A percentile compares a stretch with the other conserved stretches of the same genome.
These are phyloP conservation scores for Crioceris asparagi DNA, from an alignment of 2,888 invertebrate genomes.

Conservation along the genomic window DNA sequence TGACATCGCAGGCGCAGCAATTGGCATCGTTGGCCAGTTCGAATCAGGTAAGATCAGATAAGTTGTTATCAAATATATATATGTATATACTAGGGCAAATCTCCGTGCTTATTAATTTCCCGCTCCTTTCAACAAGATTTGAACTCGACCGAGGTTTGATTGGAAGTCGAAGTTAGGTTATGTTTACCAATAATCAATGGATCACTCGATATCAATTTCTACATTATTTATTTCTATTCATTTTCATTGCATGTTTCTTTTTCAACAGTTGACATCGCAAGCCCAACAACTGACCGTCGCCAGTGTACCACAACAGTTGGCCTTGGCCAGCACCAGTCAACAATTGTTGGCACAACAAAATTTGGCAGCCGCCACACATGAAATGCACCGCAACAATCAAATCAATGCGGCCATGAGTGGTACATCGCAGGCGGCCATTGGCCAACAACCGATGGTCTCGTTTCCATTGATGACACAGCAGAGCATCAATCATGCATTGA, in stretches of 20 bases:
- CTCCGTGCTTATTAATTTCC: conserved; percentile 25
- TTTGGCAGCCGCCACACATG: conserved; percentile 27
- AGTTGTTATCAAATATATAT: too few species aligned
- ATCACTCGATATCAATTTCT: too few species aligned
- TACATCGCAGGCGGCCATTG: conserved; percentile 47
- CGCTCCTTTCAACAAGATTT: too few species aligned
- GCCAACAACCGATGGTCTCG: conserved; percentile 51
- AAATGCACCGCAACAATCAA: conserved; percentile 32
- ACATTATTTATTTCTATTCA: too few species aligned
- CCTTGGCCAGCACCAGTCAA: conserved; percentile 28
- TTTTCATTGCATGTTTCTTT: too few species aligned
- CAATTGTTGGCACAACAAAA: conserved; percentile 31
- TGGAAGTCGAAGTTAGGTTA: too few species aligned
- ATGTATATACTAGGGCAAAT: conserved; percentile 26
- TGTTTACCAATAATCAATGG: conserved; percentile 31
- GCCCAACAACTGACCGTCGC: conserved; percentile 30
- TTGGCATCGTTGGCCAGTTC: conserved; percentile 26
- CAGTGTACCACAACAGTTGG: conserved; percentile 30
- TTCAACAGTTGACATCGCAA: too few species aligned
- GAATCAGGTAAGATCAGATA: too few species aligned
- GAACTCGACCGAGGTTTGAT: too few species aligned
- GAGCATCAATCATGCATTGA: conserved; percentile 36
- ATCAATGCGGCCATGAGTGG: too few species aligned
- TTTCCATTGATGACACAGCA: conserved; percentile 59
- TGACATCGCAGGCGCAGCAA: conserved; percentile 28